phyloP scores from a whole-genome alignment of 2,888 invertebrate species.

The Acleris cristana region DNA sequence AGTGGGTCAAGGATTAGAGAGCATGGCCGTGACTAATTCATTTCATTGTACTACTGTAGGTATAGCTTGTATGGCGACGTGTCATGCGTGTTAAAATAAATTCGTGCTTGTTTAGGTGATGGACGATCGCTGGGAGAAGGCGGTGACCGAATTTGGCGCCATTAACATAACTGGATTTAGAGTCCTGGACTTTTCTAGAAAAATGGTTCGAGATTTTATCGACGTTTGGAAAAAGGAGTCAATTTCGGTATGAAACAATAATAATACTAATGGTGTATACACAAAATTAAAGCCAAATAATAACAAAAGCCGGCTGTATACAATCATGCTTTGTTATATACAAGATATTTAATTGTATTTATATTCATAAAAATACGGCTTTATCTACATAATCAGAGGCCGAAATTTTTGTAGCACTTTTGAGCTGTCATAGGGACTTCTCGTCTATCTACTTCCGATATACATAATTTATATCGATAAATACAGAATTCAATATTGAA shows the following conservation, averaged over 20 bases:
- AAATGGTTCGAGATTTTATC: conserved; percentile 91
- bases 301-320: conserved; percentile 9
- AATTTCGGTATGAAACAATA: conserved; percentile 87
- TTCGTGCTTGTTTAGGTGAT: conserved; percentile 87
- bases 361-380: too few relatives aligned
- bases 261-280: conserved; percentile 21
- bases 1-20: too few relatives aligned
- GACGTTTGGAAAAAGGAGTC: conserved; percentile 92
- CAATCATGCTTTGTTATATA: not conserved
- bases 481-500: too few relatives aligned
- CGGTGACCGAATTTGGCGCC: conserved; percentile 96
- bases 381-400: too few relatives aligned
- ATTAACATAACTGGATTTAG: conserved; percentile 99
- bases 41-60: not conserved
- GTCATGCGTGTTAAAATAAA: conserved; percentile 6
- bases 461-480: too few relatives aligned
- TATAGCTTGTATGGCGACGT: not conserved
- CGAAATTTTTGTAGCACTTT: too few relatives aligned
- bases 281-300: conserved; percentile 21
- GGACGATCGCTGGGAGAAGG: conserved; percentile 97
- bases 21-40: too few relatives aligned
- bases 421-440: too few relatives aligned
- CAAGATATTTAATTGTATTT: too few relatives aligned
- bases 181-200: conserved; percentile 91
- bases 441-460: too few relatives aligned